phyloP scores from a whole-genome alignment of 30 jellyfish, hydroid and myxozoan species.

The Mastigias papua region DNA sequence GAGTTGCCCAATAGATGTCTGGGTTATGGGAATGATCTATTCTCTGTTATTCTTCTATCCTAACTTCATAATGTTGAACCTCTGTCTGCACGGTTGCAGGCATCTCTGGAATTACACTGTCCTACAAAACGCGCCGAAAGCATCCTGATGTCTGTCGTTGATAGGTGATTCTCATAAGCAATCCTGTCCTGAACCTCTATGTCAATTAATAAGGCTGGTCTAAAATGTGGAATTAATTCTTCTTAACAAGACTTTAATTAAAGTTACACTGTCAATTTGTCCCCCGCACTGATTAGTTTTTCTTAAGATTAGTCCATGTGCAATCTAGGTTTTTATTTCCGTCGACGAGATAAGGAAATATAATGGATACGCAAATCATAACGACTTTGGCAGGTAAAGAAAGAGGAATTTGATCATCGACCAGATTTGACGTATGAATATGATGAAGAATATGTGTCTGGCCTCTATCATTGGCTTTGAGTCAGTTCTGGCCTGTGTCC shows the following conservation, averaged over 20 bases:
- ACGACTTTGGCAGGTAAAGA: slow-evolving; percentile 6
- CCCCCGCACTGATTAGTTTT: not conserved
- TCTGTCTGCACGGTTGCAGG: no score
- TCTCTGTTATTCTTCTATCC: no score
- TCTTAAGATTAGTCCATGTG: not conserved
- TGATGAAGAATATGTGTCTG: not conserved
- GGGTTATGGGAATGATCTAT: no score
- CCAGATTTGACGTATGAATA: not conserved
- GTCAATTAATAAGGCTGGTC: not conserved
- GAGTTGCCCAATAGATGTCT: no score
- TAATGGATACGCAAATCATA: not conserved
- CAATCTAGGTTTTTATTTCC: not conserved
- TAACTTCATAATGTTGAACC: no score
- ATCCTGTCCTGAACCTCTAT: not conserved
- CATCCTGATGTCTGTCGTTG: no score
- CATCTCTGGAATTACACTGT: no score
- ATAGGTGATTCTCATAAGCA: not conserved
- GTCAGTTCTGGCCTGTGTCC: not conserved
- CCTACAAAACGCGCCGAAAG: no score
- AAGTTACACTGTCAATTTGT: not conserved
- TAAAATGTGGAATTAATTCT: not conserved
- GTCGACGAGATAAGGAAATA: not conserved
- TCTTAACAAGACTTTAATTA: not conserved
- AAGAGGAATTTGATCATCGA: not conserved
- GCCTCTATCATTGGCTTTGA: not conserved